phyloP scores from a whole-genome alignment of 2,797 vertebrate species.

The Jordanella pulchra region DNA sequence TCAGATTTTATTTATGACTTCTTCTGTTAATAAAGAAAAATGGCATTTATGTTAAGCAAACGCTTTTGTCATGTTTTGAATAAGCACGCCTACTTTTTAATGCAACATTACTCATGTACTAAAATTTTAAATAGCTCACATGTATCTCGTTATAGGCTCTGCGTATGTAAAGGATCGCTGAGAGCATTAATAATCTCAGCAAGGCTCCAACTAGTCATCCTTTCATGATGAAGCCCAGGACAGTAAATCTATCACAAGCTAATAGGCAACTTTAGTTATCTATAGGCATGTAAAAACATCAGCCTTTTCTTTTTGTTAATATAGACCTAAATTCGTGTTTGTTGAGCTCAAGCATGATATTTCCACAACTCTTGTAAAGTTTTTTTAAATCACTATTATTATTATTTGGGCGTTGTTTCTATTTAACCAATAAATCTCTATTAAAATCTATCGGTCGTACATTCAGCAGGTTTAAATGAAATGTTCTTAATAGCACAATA shows the following conservation, averaged over 20 bases:
- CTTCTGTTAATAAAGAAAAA: not conserved
- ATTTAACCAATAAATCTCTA: too few relatives aligned
- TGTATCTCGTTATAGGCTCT: constrained; percentile 20
- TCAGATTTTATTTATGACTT: not conserved
- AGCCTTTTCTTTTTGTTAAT: not conserved
- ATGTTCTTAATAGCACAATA: not conserved
- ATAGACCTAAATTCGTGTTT: not conserved
- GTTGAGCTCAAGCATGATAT: not conserved
- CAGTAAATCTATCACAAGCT: not conserved
- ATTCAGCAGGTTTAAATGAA: too few relatives aligned
- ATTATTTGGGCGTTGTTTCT: not conserved
- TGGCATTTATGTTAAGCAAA: not conserved
- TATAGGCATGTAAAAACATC: not conserved
- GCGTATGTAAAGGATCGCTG: constrained; percentile 10
- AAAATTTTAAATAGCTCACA: constrained; percentile 8
- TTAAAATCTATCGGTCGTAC: too few relatives aligned
- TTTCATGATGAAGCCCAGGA: constrained; percentile 4
- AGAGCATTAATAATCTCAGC: constrained; percentile 20
- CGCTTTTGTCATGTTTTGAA: not conserved
- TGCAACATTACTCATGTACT: constrained; percentile 4
- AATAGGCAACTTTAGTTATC: not conserved
- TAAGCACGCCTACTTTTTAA: not conserved
- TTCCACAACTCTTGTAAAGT: not conserved
- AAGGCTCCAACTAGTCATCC: constrained; percentile 11
- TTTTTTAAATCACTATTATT: not conserved